These are phyloP conservation scores for Chrysolina oricalcia DNA, from an alignment of 2,888 invertebrate genomes.

Conservation along the genomic window DNA sequence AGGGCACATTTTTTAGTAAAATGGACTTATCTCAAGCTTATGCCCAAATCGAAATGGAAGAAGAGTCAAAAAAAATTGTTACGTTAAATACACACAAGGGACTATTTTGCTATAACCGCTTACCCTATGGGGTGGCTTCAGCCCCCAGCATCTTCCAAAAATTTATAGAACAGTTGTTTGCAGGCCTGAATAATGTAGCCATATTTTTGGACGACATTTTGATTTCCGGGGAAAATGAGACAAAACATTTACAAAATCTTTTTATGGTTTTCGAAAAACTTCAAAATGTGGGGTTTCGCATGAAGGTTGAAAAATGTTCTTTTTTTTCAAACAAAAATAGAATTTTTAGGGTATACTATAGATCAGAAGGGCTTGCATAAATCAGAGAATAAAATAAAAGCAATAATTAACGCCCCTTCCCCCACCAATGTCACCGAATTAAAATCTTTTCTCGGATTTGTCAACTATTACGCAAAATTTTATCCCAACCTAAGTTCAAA, in stretches of 20 bases:
- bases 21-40: conserved; percentile 40
- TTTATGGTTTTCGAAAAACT: conserved; percentile 41
- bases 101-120: conserved; percentile 58
- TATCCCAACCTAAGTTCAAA: no score
- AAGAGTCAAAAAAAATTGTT: conserved; percentile 49
- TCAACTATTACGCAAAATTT: no score
- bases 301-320: no score
- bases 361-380: no score
- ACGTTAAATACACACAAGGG: conserved; percentile 61
- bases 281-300: conserved; percentile 41
- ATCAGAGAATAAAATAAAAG: no score
- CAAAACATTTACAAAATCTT: conserved; percentile 41
- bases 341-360: no score
- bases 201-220: conserved; percentile 60
- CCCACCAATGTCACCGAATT: no score
- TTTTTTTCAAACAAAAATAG: no score
- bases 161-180: conserved; percentile 57
- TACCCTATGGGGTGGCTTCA: conserved; percentile 61
- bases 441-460: no score
- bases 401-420: no score
- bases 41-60: conserved; percentile 45
- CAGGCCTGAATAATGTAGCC: conserved; percentile 52
- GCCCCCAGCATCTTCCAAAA: conserved; percentile 65
- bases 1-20: conserved; percentile 52
- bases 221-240: conserved; percentile 40